Base-by-base conservation (phyloP, 2,888 invertebrate species). In the Osmoderma eremita region DNA sequence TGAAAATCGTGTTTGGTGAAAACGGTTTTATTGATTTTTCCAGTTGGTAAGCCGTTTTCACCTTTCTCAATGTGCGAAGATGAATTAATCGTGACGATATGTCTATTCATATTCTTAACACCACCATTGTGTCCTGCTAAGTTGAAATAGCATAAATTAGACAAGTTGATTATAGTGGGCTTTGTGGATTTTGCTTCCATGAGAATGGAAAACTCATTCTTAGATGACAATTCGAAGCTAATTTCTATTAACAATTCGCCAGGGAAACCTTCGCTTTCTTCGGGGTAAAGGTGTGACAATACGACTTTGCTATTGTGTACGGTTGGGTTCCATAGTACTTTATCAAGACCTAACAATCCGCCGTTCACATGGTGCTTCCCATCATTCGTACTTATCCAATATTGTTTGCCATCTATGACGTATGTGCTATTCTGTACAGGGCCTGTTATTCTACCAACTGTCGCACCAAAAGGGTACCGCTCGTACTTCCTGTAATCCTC, bases 121-220 rank as follows among this genome's bases (percentile, higher is more conserved):
- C 91, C 92, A 2, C 87, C 77, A 49, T 91, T 90, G 82, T 96
- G 94, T 12, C 96, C 97, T 39, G 90, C 93, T 42, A 98, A 85
- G 82, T 98, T 98, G 81, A 97, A 96, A 80, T 92, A 97, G 0
- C 91, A 87, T 74, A 95, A 90, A 80, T 92, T 93, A 56, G 94
- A 93, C 63, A 98, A 82, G 80, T 94, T 95, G 67, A 97, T 83
- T 1, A 93, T 88, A 0, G 96, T 96, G 0, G 91, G 86, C 76
- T 91, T 90, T 3, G 88, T 89, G 1, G 90, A 87, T 4, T 87
- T 87, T 13, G 93, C 94, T 68, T 85, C 87, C 86, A 93, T 93
- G 65, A 88, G 85, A 3, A 97, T 88, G 67, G 86, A 84, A 49
- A 97, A 84, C 65, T 89, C 88, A 78, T 94, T 93, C 72, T 90